These are phyloP conservation scores for Noctua janthe DNA, from an alignment of 2,888 invertebrate genomes.

Conservation along the genomic window DNA sequence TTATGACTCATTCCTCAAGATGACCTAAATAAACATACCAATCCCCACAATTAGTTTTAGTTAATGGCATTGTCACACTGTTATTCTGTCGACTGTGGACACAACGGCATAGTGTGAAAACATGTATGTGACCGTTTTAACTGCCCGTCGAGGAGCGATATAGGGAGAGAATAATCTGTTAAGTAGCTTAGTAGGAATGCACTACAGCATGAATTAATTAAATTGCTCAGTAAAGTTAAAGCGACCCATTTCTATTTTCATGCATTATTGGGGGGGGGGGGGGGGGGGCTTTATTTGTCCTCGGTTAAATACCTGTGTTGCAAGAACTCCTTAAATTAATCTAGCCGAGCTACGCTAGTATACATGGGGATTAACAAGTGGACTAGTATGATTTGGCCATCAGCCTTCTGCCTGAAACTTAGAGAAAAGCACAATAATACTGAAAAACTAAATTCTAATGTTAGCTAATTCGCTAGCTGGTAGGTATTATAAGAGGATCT, in stretches of 20 bases:
- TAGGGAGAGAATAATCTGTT: background rate
- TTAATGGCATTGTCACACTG: conserved; percentile 20
- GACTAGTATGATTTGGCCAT: background rate
- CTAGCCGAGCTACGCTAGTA: too few relatives aligned
- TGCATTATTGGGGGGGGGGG: too few relatives aligned
- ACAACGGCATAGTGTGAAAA: conserved; percentile 22
- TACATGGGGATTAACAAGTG: background rate
- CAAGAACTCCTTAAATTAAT: background rate
- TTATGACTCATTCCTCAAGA: conserved; percentile 16
- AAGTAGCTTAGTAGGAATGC: background rate
- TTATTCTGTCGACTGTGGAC: conserved; percentile 35
- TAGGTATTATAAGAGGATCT: background rate
- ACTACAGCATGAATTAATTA: background rate
- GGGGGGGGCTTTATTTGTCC: background rate
- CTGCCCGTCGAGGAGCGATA: conserved; percentile 30
- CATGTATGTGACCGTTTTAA: conserved; percentile 28
- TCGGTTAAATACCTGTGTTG: background rate
- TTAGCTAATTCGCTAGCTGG: background rate
- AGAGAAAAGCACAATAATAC: background rate
- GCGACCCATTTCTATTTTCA: background rate
- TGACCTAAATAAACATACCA: conserved; percentile 36
- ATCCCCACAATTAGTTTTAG: conserved; percentile 11
- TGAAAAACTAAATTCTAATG: too few relatives aligned
- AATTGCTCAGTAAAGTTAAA: conserved; percentile 4
- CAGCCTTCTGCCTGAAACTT: background rate